Conservation (phyloP, 2,797 vertebrate species). For the Acrossocheilus fasciatus region DNA sequence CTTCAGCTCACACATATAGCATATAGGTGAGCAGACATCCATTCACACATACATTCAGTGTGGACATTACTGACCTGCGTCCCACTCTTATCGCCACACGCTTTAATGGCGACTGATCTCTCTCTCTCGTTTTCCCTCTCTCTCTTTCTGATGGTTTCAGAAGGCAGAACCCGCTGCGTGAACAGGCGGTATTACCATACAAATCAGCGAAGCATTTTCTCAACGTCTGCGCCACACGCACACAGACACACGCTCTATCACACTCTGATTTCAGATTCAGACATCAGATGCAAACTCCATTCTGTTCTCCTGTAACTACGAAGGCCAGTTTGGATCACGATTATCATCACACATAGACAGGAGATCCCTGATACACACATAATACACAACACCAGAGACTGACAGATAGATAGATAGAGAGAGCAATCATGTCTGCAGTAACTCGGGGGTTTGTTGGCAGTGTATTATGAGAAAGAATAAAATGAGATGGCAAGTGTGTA, state of each 20-base stretch:
- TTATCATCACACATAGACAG: slow-evolving; percentile 36
- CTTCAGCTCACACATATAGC: slow-evolving; percentile 44
- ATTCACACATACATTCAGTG: slow-evolving; percentile 35
- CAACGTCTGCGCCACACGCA: slow-evolving; percentile 66
- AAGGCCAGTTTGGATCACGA: slow-evolving; percentile 30
- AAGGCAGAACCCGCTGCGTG: slow-evolving; percentile 73
- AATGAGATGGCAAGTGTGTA: slow-evolving; percentile 39
- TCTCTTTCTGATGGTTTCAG: slow-evolving; percentile 64
- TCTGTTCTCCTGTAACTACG: slow-evolving; percentile 56
- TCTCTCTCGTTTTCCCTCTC: slow-evolving; percentile 20
- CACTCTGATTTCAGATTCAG: slow-evolving; percentile 47
- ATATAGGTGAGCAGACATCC: slow-evolving; percentile 45
- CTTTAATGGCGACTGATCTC: slow-evolving; percentile 28
- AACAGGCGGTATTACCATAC: slow-evolving; percentile 78
- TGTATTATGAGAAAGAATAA: slow-evolving; percentile 43
- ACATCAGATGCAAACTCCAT: slow-evolving; percentile 36
- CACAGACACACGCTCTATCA: slow-evolving; percentile 49
- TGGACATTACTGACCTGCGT: slow-evolving; percentile 32
- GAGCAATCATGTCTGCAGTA: slow-evolving; percentile 15
- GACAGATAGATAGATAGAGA: slow-evolving; percentile 5
- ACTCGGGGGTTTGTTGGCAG: slow-evolving; percentile 1
- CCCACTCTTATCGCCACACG: slow-evolving; percentile 3
- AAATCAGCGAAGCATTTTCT: slow-evolving; percentile 77
- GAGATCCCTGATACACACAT: slow-evolving; percentile 20
- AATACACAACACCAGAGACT: slow-evolving; percentile 20